Evolutionary conservation across 2,113 vertebrate species (phyloP), one percentile per base, ranked within the genome.

Genomic region (Phodopus roborovskii): DNA sequence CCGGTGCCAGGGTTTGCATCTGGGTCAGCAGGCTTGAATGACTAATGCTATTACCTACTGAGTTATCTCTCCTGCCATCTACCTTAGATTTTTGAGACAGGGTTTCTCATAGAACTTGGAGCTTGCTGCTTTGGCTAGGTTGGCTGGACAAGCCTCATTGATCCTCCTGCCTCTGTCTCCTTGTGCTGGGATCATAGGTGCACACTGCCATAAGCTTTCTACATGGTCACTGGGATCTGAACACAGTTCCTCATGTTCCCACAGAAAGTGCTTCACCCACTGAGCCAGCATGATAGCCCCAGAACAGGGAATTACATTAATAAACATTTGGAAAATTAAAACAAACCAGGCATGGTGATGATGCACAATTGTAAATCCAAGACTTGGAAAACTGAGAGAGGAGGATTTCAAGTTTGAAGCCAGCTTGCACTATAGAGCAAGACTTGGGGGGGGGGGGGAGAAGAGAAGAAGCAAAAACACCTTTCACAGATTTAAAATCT

Each of bases 271-370:
- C 6, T 10, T 10, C n/a, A 5, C 82, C 20, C 60, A 19, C 82
- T 20, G 60, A 85, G 4, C 42, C 60, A 33, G 39, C 7, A 12
- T 26, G 33, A 60, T 16, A 66, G 39, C 16, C 26, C 66, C 33
- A 94, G 70, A 90, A 71, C 12, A 84, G 17, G 19, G 70, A 81
- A 6, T 70, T 73, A 45, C 82, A 83, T 24, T 33, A 86, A 64
- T 62, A 93, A 79, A 82, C 16, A 73, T 77, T 90, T 58, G 79
- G 68, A 81, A 92, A 90, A 93, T 70, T 45, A 68, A 53, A 70
- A 75, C 17, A 75, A 77, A 42, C 0, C 28, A 42, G 26, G 19
- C 28, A 33, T 16, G 28, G 11, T 77, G 39, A 2, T 45, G 33
- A n/a, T n/a, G n/a, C 28, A 58, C 6, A 75, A 62, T 12, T 45